A percentile compares a stretch with the other conserved stretches of the same genome.
These are phyloP conservation scores for Siphlonurus alternatus DNA, from an alignment of 2,888 invertebrate species.

Conservation along the genomic window DNA sequence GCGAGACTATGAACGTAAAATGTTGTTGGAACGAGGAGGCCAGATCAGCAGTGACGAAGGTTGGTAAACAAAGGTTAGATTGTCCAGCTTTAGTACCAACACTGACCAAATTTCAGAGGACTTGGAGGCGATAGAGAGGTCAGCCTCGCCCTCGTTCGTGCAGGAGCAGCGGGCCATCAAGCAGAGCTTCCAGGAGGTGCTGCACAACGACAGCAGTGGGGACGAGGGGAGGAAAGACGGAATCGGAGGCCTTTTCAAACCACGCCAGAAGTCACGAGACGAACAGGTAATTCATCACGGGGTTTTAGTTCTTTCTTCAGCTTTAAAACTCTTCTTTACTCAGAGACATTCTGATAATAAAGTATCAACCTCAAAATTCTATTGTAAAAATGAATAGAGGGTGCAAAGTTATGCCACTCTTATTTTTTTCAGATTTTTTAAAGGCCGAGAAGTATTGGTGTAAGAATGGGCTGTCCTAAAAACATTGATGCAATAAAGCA, in stretches of 20 bases:
- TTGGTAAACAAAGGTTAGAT: too few species aligned
- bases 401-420: not conserved
- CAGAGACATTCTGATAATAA: too few species aligned
- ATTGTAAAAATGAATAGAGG: too few species aligned
- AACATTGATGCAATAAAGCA: too few species aligned
- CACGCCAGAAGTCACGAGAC: slow-evolving; percentile 34
- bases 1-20: slow-evolving; percentile 62
- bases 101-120: slow-evolving; percentile 13
- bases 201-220: slow-evolving; percentile 31
- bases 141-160: slow-evolving; percentile 36
- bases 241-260: slow-evolving; percentile 36
- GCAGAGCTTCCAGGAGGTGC: slow-evolving; percentile 39
- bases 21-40: slow-evolving; percentile 51
- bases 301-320: not conserved
- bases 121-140: slow-evolving; percentile 13
- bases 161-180: slow-evolving; percentile 50
- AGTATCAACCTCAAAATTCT: too few species aligned
- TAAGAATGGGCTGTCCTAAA: too few species aligned
- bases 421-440: too few species aligned
- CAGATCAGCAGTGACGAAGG: slow-evolving; percentile 27
- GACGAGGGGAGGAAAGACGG: slow-evolving; percentile 32
- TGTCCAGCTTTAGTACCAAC: slow-evolving; percentile 6
- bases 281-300: slow-evolving; percentile 24
- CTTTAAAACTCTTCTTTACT: not conserved
- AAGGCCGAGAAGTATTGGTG: too few species aligned